These are phyloP conservation scores for Orchesella flavescens DNA, from an alignment of 2,888 invertebrate species.

Conservation along the genomic window DNA sequence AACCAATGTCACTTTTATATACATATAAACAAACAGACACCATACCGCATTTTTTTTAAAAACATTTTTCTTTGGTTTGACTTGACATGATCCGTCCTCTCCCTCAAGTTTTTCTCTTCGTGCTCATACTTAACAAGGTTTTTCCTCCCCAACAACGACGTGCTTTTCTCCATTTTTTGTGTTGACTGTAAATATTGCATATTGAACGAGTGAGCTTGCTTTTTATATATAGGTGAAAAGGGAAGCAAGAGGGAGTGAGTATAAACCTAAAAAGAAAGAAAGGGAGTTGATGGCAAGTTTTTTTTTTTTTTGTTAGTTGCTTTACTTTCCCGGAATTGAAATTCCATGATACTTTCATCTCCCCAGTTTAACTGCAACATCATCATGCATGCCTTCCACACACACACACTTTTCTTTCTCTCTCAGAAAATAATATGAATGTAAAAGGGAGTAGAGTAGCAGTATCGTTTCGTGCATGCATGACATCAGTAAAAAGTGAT, in stretches of 20 bases:
- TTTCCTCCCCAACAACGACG: not conserved
- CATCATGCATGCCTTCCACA: constrained; percentile 3
- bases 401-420: no score
- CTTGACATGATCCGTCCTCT: not conserved
- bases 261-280: not conserved
- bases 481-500: constrained; percentile 24
- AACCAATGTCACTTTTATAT: not conserved
- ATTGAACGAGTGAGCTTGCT: not conserved
- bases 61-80: not conserved
- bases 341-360: constrained; percentile 47
- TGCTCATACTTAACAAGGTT: constrained; percentile 2
- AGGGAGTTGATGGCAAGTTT: not conserved
- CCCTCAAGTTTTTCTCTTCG: constrained; percentile 1
- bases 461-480: constrained; percentile 18
- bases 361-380: constrained; percentile 40
- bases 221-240: not conserved
- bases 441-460: not conserved
- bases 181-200: constrained; percentile 15
- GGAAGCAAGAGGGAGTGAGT: not conserved
- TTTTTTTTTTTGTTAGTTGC: not conserved
- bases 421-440: no score
- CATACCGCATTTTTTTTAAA: not conserved
- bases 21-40: not conserved
- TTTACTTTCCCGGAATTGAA: constrained; percentile 26
- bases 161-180: constrained; percentile 1